Evolutionary conservation across 2,797 vertebrate genomes (phyloP), one percentile per base, ranked within the genome.

Genomic region (Danio aesculapii): DNA sequence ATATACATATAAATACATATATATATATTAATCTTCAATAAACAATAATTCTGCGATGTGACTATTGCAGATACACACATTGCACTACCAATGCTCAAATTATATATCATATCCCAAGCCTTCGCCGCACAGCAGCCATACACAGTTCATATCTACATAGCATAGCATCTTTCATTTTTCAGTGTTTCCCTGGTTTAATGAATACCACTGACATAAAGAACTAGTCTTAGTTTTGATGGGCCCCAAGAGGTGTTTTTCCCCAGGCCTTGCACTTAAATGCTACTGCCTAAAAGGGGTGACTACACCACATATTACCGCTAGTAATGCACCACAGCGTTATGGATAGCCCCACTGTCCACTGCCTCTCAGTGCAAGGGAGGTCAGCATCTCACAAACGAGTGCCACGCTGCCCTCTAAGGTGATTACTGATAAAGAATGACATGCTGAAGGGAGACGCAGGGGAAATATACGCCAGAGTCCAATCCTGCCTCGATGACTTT

Each of bases 341-440:
- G 74, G 88, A 93, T 90, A 87, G 90, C 87, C 89, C 82, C 14
- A 12, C 81, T 68, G 70, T 87, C 83, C 72, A 14, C 17, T 39
- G 67, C 77, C 83, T 89, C 88, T 88, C 75, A 16, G 89, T 91
- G 88, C 53, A 89, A 88, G 67, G 58, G 91, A 92, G 93, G 93
- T 92, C 92, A 90, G 72, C 86, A 30, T 76, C 62, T 79, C 11
- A 14, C 75, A 77, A 91, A 88, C 81, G 80, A 79, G 87, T 86
- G 83, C 88, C 17, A 77, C 82, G 41, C 87, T 86, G 61, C 77
- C 85, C 90, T 91, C 87, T 75, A 81, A 89, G 90, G 92, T 91
- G 92, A 94, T 93, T 94, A 94, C 91, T 89, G 92, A 92, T 92
- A 92, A 92, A 92, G 87, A 89, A 90, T 91, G 91, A 91, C 91